Evolutionary conservation across 2,888 invertebrate genomes (phyloP).

Genomic region (Drosophila recens): DNA sequence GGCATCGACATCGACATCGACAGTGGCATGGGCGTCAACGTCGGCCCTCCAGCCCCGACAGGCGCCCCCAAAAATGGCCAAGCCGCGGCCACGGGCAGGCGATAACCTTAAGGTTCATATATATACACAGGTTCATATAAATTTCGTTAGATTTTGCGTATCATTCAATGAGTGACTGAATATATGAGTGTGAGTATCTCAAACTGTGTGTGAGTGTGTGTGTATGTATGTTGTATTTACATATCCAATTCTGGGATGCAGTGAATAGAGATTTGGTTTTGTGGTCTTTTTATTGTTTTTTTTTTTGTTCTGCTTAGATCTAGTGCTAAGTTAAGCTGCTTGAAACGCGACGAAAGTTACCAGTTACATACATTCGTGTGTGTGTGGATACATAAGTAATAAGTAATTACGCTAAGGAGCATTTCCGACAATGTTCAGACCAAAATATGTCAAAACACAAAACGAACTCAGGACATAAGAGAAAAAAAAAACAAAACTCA

Average conservation of each 20-base stretch:
- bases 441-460: conserved; percentile 61
- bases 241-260: conserved; percentile 57
- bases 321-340: conserved; percentile 74
- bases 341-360: conserved; percentile 68
- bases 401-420: conserved; percentile 74
- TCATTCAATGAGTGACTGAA: conserved; percentile 36
- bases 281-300: conserved; percentile 26
- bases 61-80: conserved; percentile 90
- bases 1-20: conserved; percentile 60
- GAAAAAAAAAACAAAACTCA: conserved; percentile 66
- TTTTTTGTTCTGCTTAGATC: conserved; percentile 60
- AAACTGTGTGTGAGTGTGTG: conserved; percentile 9
- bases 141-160: conserved; percentile 54
- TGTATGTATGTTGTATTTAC: conserved; percentile 52
- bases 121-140: conserved; percentile 54
- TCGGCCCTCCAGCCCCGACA: conserved; percentile 86
- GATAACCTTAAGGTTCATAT: conserved; percentile 87
- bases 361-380: conserved; percentile 58
- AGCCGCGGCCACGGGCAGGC: conserved; percentile 91
- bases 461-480: conserved; percentile 66
- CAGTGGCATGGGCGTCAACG: conserved; percentile 87
- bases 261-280: conserved; percentile 43
- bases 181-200: conserved; percentile 18
- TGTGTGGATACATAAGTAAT: conserved; percentile 63
- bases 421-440: conserved; percentile 80